Evolutionary conservation across 2,888 invertebrate species (phyloP).

Genomic region (Seira sanloemensis): DNA sequence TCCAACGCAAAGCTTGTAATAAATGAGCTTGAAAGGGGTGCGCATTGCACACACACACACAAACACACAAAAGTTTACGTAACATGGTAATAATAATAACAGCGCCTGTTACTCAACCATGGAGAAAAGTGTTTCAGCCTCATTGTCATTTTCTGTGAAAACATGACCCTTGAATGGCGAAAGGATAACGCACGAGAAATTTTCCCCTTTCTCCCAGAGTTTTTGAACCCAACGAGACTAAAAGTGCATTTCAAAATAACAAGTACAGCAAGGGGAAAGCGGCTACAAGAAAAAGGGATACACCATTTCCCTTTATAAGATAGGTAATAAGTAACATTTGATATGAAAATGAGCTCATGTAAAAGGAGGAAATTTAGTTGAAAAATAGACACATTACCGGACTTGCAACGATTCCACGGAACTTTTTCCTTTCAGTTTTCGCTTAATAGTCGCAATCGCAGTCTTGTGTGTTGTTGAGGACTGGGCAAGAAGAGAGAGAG

Average conservation of each 20-base stretch:
- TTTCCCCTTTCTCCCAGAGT: neutral
- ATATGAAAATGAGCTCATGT: neutral
- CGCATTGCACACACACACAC: neutral
- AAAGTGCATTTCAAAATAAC: neutral
- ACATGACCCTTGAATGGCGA: neutral
- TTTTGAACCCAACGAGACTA: neutral
- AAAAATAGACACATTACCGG: slow-evolving; percentile 27
- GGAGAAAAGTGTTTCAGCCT: neutral
- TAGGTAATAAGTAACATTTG: neutral
- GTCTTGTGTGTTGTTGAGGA: slow-evolving; percentile 1
- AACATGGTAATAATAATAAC: neutral
- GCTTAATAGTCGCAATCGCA: neutral
- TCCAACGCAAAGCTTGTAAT: neutral
- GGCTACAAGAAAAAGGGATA: neutral
- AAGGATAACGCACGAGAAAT: neutral
- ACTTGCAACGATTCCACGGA: slow-evolving; percentile 28
- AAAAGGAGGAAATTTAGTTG: slow-evolving; percentile 24
- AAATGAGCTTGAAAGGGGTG: no score
- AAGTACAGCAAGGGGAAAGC: neutral
- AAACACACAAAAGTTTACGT: neutral
- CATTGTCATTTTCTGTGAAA: neutral
- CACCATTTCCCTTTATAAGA: neutral
- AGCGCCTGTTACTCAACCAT: neutral
- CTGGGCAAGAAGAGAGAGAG: neutral
- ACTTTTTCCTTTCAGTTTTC: slow-evolving; percentile 33